These are phyloP conservation scores for Temnothorax ravouxi DNA, from an alignment of 2,888 invertebrate species.

Conservation along the genomic window DNA sequence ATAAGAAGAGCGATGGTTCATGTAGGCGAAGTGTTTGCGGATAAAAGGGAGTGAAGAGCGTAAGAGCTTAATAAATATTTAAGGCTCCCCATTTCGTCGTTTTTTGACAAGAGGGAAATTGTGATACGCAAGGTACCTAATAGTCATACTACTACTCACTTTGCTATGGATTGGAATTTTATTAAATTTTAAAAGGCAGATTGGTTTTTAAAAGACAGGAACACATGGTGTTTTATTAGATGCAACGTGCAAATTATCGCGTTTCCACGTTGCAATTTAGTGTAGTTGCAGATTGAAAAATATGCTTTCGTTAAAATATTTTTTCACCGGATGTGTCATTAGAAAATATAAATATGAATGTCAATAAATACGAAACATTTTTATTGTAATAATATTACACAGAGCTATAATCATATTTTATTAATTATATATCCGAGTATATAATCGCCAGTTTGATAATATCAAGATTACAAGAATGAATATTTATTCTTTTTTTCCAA, in stretches of 20 bases:
- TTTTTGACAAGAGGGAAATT: constrained; percentile 26
- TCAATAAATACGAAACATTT: background rate
- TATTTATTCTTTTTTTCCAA: background rate
- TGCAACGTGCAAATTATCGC: background rate
- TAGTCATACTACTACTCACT: constrained; percentile 23
- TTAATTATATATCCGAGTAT: background rate
- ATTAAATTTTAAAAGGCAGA: constrained; percentile 18
- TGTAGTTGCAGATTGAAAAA: constrained; percentile 6
- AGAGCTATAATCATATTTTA: constrained; percentile 14
- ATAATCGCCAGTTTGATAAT: constrained; percentile 14
- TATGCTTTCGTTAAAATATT: constrained; percentile 10
- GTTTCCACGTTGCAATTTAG: background rate
- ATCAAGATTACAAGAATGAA: background rate
- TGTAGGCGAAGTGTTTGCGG: constrained; percentile 40
- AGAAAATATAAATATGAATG: constrained; percentile 2
- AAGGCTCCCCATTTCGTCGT: constrained; percentile 17
- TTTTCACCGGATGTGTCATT: background rate
- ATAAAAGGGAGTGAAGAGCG: constrained; percentile 5
- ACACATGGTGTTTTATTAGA: constrained; percentile 35
- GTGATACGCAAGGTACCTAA: constrained; percentile 11
- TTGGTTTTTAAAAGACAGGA: background rate
- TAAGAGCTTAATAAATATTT: constrained; percentile 46
- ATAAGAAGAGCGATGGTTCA: constrained; percentile 44
- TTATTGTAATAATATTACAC: background rate
- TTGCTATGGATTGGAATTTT: constrained; percentile 16